Base-by-base conservation (phyloP, 2,888 invertebrate species). In the Harpalus rubripes region DNA sequence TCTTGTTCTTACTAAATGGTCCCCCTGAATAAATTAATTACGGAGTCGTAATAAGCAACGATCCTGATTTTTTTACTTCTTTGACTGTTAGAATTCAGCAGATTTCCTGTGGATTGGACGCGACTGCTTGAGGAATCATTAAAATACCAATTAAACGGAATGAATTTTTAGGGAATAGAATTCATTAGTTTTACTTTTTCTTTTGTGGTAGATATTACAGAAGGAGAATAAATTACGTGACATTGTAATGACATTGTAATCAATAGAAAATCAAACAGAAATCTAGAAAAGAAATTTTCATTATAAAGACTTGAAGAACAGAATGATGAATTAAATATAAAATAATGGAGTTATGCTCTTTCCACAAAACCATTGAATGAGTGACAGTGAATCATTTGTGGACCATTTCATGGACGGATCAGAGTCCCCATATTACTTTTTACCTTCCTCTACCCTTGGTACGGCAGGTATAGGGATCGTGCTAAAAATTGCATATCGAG, bases 11-110 rank as follows among this genome's bases (percentile, higher is more conserved):
- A 1, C 32, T 32, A 52, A 52, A 52, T 52, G 44, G 10, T 8
- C 2, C 12, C 7, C 44, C 44, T 1, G 83, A 76, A 83, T 83
- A 83, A 83, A 83, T 76, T 83, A 83, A 83, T 83, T 39, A 32
- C n/a, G 39, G 6, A 15, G 41, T 32, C 12, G 22, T 74, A 74
- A 74, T 74, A 74, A 74, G 74, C 74, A 15, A 22, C 22, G 16
- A 52, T 74, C 16, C 12, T 44, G 56, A 74, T 18, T 74, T 74
- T 44, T 41, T 26, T 52, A 15, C 44, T 74, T 52, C 74, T 74
- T 74, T 74, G 41, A 22, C 74, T 22, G 52, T 74, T 44, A 52
- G 22, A 74, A n/a, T 74, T 74, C 22, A 44, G n/a, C 16, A n/a
- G 74, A 22, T 52, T 74, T 74, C 74, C 74, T 41, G n/a, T 16